Base-by-base conservation (phyloP, 2,888 invertebrate species). In the Dicranocentrus wangi region DNA sequence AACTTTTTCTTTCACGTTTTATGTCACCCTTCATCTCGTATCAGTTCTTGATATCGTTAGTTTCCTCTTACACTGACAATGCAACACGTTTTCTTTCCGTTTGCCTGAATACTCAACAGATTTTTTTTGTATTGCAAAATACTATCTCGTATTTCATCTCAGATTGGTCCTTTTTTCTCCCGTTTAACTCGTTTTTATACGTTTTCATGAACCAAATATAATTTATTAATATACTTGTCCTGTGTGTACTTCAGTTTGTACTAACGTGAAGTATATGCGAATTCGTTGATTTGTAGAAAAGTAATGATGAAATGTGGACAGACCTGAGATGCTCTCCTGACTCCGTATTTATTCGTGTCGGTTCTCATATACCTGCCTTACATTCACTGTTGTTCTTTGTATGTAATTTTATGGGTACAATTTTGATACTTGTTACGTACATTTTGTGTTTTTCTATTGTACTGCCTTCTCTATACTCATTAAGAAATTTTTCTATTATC, bases 261-360 rank as follows among this genome's bases (percentile, higher is more conserved):
- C 47, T 17, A n/a, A 47, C 47, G 5, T 39, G 39, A 39, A 39
- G 39, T 39, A 39, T 39, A 39, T 39, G 13, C 39, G 39, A 39
- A 39, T 8, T 13, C 7, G 39, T 39, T 39, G 8, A 39, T 39
- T 39, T 13, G n/a, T n/a, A n/a, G n/a, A n/a, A 51, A 55, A 55
- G 23, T 55, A 2, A 15, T 55, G 7, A 23, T 47, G 15, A 10
- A 3, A 47, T 10, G 47, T 28, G 63, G 63, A 42, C 42, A 42
- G 63, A 63, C 66, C 70, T 70, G 70, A 70, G 70, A 70, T 71
- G 60, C 71, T 71, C 71, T 71, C 71, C 71, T 71, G 71, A 71
- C 71, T 71, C 71, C 71, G 71, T 71, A n/a, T 25, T 32, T 27
- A 51, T 8, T 17, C 17, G 21, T 42, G 63, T 63, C 23, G 21